Percentiles rank a stretch among this genome's conserved stretches.
These are phyloP conservation scores for Diabrotica virgifera DNA, from an alignment of 1,140 invertebrate species.

Conservation along the genomic window DNA sequence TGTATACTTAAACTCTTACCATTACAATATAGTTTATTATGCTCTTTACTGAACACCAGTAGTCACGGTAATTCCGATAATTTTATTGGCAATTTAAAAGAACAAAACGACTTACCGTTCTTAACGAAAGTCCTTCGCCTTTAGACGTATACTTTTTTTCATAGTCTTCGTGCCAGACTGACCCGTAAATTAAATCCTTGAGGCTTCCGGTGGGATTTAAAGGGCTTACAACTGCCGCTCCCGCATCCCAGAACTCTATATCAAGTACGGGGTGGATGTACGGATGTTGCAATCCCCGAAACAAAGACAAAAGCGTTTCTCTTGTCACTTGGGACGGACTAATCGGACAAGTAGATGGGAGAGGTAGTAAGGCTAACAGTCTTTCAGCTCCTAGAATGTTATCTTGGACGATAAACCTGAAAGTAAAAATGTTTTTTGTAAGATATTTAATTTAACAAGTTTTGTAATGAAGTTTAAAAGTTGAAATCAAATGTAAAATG, in stretches of 20 bases:
- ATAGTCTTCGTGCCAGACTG: slow-evolving; percentile 41
- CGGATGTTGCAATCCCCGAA: slow-evolving; percentile 83
- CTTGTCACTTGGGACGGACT: slow-evolving; percentile 51
- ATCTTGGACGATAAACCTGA: slow-evolving; percentile 74
- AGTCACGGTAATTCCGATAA: too few species aligned
- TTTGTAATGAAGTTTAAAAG: too few species aligned
- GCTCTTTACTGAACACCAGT: too few species aligned
- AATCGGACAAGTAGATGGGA: slow-evolving; percentile 58
- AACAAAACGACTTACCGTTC: slow-evolving; percentile 33
- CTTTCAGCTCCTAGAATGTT: slow-evolving; percentile 76
- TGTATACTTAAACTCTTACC: too few species aligned
- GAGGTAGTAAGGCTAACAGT: slow-evolving; percentile 73
- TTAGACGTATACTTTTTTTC: slow-evolving; percentile 36
- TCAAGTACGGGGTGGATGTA: slow-evolving; percentile 88
- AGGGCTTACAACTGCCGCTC: slow-evolving; percentile 73
- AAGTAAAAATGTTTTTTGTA: slow-evolving; percentile 8
- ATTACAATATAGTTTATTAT: too few species aligned
- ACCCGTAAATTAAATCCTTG: slow-evolving; percentile 78
- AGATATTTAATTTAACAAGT: not conserved
- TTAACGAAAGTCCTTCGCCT: slow-evolving; percentile 40
- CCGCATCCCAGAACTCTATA: slow-evolving; percentile 61
- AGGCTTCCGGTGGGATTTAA: slow-evolving; percentile 80
- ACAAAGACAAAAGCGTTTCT: slow-evolving; percentile 73
- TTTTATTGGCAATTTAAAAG: not conserved
- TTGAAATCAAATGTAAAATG: too few species aligned